Percentiles rank a stretch among this genome's conserved stretches.
Evolutionary conservation across 2,888 invertebrate genomes (phyloP).

Genomic region (Sepiola atlantica): DNA sequence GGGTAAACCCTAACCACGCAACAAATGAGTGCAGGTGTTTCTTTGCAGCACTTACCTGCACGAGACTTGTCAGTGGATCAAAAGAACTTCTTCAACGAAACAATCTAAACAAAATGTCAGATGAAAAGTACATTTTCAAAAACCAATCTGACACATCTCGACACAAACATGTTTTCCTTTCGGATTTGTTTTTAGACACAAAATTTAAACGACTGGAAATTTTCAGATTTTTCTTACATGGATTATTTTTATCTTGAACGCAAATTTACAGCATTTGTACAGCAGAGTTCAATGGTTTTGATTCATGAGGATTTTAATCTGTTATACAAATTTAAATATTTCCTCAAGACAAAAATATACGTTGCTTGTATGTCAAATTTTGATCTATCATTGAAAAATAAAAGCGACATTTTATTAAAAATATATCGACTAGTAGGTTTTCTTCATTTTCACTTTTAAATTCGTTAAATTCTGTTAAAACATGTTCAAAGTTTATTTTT

Average conservation of each 20-base stretch:
- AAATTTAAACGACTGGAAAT: background rate
- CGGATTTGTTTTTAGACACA: background rate
- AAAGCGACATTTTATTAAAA: no score
- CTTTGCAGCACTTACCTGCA: background rate
- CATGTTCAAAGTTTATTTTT: no score
- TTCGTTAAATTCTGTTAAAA: no score
- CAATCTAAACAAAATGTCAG: background rate
- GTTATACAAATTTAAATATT: background rate
- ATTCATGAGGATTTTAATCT: background rate
- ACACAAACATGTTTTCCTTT: background rate
- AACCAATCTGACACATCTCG: background rate
- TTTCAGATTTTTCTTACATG: background rate
- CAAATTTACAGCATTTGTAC: background rate
- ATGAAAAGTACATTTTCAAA: background rate
- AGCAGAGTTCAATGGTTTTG: background rate
- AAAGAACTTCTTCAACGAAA: background rate
- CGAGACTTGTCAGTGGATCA: background rate
- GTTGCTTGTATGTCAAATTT: background rate
- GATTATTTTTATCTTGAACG: background rate
- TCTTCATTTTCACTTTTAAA: no score
- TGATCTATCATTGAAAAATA: no score
- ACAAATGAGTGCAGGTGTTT: background rate
- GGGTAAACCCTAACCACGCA: no score
- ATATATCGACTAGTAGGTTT: no score
- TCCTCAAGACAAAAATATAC: background rate